Evolutionary conservation across 1,140 invertebrate species (phyloP).

Genomic region (Temnothorax nylanderi): DNA sequence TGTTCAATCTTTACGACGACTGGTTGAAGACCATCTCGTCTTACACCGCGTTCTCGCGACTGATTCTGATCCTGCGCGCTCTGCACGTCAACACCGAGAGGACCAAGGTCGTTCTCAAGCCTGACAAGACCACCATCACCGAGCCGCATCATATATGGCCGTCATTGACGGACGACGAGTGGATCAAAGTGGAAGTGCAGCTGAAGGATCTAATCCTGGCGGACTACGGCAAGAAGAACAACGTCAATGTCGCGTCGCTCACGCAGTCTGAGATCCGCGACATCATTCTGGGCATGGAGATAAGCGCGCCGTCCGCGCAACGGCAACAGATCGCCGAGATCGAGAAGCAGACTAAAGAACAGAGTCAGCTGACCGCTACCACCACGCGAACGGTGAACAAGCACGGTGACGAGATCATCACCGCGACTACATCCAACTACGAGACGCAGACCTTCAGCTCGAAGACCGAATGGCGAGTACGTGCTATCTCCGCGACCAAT

Average conservation of each 20-base stretch:
- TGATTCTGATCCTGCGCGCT: conserved; percentile 98
- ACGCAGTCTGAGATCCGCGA: conserved; percentile 99
- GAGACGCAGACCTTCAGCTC: conserved; percentile 99
- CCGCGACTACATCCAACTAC: conserved; percentile 99
- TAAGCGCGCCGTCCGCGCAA: conserved; percentile 99
- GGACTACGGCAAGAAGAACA: conserved; percentile 99
- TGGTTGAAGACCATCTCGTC: conserved; percentile 99
- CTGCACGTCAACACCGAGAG: conserved; percentile 99
- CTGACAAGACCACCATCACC: conserved; percentile 99
- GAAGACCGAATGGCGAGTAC: conserved; percentile 99
- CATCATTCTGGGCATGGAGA: conserved; percentile 99
- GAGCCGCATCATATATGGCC: conserved; percentile 99
- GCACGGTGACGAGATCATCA: conserved; percentile 99
- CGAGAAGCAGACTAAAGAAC: conserved; percentile 99
- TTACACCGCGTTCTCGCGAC: conserved; percentile 98
- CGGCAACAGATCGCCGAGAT: conserved; percentile 99
- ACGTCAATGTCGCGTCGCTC: conserved; percentile 99
- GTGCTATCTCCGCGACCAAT: conserved; percentile 99
- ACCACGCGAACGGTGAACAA: conserved; percentile 99
- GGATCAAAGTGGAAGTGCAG: conserved; percentile 99
- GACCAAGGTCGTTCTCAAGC: conserved; percentile 99
- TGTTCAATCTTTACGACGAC: conserved; percentile 99
- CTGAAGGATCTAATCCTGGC: conserved; percentile 99
- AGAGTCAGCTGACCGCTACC: conserved; percentile 98
- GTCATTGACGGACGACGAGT: conserved; percentile 98